phyloP scores from a whole-genome alignment of 2,113 vertebrate genomes.

The Hyperoodon ampullatus region DNA sequence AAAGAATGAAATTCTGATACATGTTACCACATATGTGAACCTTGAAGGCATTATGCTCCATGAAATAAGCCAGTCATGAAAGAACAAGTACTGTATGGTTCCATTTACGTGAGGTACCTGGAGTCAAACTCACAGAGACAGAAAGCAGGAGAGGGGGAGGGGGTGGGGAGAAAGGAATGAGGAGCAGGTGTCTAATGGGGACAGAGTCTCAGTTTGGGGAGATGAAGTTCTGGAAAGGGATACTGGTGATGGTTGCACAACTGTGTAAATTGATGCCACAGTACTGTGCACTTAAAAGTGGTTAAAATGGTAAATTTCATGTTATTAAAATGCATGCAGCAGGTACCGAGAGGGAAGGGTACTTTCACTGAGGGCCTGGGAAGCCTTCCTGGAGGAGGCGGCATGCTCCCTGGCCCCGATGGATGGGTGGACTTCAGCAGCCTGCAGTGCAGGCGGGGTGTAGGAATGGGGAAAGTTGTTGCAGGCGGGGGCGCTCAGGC shows the following conservation, averaged over 20 bases:
- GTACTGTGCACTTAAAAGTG: not conserved
- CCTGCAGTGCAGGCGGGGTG: rapidly evolving
- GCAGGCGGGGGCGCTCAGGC: too few species aligned
- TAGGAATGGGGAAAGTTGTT: too few species aligned
- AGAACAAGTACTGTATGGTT: not conserved
- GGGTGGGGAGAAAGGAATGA: not conserved
- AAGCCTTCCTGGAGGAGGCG: not conserved
- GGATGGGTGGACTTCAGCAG: not conserved
- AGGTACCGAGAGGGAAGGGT: not conserved
- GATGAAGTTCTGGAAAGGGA: not conserved
- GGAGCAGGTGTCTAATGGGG: not conserved
- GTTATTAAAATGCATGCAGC: not conserved
- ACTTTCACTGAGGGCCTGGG: not conserved
- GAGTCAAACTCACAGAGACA: not conserved
- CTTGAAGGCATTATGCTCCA: not conserved
- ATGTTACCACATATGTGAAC: not conserved
- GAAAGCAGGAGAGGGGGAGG: not conserved
- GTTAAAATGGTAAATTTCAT: not conserved
- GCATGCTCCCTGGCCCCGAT: not conserved
- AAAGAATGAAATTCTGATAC: not conserved
- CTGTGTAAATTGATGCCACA: not conserved
- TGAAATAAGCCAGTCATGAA: not conserved
- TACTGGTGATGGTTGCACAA: not conserved
- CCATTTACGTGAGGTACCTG: too few species aligned
- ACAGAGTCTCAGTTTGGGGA: not conserved